Conservation (phyloP, 2,113 vertebrate genomes). For the Cettia cetti region DNA sequence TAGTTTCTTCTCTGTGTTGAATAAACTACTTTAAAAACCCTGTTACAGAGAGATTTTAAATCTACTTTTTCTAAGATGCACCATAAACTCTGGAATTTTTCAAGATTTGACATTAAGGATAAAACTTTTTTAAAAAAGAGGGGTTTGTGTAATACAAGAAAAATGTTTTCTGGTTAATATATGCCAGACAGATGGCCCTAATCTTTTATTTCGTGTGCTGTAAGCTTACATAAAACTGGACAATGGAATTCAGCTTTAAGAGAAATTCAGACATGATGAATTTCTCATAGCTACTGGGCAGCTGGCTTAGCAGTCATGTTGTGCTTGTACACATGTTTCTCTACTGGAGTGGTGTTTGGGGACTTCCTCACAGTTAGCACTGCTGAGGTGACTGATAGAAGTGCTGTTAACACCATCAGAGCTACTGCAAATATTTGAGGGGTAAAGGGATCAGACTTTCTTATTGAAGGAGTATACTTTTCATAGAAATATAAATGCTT, state of each 20-base stretch:
- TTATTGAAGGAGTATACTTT: not conserved
- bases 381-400: not conserved
- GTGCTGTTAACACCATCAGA: not conserved
- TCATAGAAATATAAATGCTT: not conserved
- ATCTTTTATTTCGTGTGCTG: not conserved
- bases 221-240: not conserved
- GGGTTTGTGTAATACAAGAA: rapidly evolving
- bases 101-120: not conserved
- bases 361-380: not conserved
- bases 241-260: not conserved
- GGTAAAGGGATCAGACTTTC: not conserved
- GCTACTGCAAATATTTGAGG: not conserved
- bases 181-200: not conserved
- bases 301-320: not conserved
- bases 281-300: not conserved
- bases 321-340: not conserved
- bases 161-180: not conserved
- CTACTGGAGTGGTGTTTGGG: not conserved
- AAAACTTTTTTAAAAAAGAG: not conserved
- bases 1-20: not conserved
- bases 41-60: not conserved
- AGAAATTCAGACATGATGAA: not conserved
- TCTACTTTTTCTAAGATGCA: not conserved
- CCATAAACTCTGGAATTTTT: not conserved
- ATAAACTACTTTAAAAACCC: not conserved